Conservation (phyloP, 2,113 vertebrate species). For the Aptenodytes patagonicus region DNA sequence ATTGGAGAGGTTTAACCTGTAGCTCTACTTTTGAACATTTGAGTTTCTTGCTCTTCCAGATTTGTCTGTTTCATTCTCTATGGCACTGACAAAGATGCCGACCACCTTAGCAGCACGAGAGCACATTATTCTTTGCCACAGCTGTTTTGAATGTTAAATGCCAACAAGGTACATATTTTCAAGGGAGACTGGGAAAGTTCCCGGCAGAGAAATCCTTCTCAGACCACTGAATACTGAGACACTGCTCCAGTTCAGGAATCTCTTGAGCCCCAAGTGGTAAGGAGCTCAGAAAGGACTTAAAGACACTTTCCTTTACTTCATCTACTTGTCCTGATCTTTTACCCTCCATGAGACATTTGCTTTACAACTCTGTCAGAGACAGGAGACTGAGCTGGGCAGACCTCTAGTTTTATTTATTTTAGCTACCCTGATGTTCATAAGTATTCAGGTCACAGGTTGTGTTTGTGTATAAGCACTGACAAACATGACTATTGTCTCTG, state of each 20-base stretch:
- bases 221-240: background rate
- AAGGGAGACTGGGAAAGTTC: background rate
- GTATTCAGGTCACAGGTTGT: background rate
- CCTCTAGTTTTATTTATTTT: background rate
- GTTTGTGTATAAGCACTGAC: background rate
- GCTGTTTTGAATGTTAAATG: background rate
- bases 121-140: background rate
- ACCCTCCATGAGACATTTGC: background rate
- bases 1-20: background rate
- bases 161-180: background rate
- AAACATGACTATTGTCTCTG: background rate
- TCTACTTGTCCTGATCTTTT: background rate
- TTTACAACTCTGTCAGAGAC: background rate
- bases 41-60: background rate
- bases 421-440: background rate
- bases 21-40: background rate
- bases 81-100: background rate
- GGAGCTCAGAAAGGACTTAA: background rate
- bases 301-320: background rate
- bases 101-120: background rate
- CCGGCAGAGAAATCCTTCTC: background rate
- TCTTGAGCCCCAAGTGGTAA: background rate
- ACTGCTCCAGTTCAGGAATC: background rate
- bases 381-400: background rate
- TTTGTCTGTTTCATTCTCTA: background rate